Conservation (phyloP, 2,113 vertebrate genomes). For the Thryonomys swinderianus region DNA sequence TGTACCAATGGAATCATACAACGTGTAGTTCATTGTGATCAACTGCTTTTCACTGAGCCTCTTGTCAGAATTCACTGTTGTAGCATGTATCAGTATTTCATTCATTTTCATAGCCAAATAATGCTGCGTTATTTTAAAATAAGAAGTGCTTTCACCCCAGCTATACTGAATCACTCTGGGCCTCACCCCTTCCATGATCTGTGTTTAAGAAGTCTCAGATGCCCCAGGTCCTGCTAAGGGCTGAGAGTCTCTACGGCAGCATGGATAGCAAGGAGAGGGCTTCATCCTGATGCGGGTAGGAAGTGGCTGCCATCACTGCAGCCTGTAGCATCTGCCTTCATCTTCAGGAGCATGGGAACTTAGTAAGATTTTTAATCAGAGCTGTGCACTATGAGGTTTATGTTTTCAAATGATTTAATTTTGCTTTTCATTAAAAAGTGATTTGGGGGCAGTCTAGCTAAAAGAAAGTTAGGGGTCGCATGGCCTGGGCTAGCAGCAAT, state of each 20-base stretch:
- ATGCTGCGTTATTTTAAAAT: neutral
- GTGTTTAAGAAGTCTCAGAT: neutral
- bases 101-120: neutral
- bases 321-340: neutral
- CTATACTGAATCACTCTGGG: neutral
- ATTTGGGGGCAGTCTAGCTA: neutral
- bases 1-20: neutral
- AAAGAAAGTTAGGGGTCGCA: neutral
- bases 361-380: slow-evolving; percentile 5
- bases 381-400: neutral
- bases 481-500: neutral
- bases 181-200: neutral
- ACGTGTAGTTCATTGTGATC: neutral
- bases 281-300: neutral
- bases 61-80: neutral
- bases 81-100: neutral
- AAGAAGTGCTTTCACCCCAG: neutral
- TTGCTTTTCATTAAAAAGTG: neutral
- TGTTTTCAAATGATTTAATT: neutral
- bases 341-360: neutral
- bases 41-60: neutral
- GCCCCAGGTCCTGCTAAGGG: neutral
- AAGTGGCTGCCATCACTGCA: neutral
- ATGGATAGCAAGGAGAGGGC: accelerated
- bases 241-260: neutral